A percentile compares a stretch with the other conserved stretches of the same genome.
Evolutionary conservation across 2,797 vertebrate genomes (phyloP).

Genomic region (Muscicapa striata): DNA sequence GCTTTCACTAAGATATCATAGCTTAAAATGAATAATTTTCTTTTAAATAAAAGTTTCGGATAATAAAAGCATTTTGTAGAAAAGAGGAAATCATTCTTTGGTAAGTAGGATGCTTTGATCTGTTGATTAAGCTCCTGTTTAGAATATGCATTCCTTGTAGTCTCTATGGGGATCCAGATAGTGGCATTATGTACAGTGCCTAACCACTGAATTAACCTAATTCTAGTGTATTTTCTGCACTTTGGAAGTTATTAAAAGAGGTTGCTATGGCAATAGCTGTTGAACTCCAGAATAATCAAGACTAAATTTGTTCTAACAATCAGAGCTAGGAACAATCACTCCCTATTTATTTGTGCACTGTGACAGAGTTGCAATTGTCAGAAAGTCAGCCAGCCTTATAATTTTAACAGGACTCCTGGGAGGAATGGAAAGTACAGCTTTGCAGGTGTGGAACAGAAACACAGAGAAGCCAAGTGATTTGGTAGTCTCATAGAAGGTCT

Average conservation of each 20-base stretch:
- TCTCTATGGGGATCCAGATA: constrained; percentile 12
- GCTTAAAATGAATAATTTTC: background rate
- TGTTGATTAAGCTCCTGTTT: background rate
- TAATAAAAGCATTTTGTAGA: background rate
- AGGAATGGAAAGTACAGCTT: background rate
- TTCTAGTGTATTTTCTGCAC: constrained; percentile 25
- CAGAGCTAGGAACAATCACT: background rate
- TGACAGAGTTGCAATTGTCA: background rate
- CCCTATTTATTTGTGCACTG: background rate
- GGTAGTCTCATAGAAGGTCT: background rate
- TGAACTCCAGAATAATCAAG: constrained; percentile 32
- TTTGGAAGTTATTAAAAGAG: constrained; percentile 41
- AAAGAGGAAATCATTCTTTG: background rate
- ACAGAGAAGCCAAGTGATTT: background rate
- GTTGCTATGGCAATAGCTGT: constrained; percentile 59
- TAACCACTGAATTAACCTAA: constrained; percentile 48
- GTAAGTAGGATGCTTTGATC: background rate
- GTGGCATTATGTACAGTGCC: background rate
- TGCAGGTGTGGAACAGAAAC: background rate
- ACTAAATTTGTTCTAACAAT: constrained; percentile 28
- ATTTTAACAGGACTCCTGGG: constrained; percentile 27
- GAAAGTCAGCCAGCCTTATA: background rate
- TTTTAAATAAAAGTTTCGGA: background rate
- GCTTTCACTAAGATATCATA: background rate
- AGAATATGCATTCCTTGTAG: background rate